Evolutionary conservation across 2,888 invertebrate species (phyloP).

Genomic region (Heteropelma amictum): DNA sequence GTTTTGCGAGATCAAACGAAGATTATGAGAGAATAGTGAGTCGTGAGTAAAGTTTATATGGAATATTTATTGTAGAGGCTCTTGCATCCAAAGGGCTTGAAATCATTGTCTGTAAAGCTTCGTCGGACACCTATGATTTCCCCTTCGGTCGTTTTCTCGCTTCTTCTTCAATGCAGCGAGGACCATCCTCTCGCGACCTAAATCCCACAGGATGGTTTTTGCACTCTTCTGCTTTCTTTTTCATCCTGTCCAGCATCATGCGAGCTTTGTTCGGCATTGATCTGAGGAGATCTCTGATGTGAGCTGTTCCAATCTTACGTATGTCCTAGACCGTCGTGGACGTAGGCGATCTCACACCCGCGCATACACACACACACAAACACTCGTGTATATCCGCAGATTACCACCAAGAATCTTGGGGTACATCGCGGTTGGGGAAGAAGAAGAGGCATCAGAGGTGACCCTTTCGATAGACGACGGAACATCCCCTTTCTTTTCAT

Average conservation of each 20-base stretch:
- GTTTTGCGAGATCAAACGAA: no score
- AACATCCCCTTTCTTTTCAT: conserved; percentile 37
- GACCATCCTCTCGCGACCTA: conserved; percentile 48
- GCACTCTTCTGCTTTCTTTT: conserved; percentile 29
- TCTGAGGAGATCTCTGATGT: conserved; percentile 55
- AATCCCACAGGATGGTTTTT: conserved; percentile 60
- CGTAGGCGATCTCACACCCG: background rate
- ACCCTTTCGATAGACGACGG: conserved; percentile 49
- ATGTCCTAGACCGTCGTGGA: background rate
- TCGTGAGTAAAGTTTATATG: no score
- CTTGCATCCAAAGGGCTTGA: conserved; percentile 50
- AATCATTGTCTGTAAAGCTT: conserved; percentile 55
- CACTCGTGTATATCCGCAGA: background rate
- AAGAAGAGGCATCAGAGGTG: conserved; percentile 35
- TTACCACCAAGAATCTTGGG: conserved; percentile 22
- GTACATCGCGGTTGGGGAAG: conserved; percentile 33
- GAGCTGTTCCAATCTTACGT: no score
- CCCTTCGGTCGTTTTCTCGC: conserved; percentile 34
- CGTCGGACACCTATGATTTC: conserved; percentile 57
- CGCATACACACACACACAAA: background rate
- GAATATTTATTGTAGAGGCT: conserved; percentile 22
- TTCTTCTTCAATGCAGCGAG: conserved; percentile 3
- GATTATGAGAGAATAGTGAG: no score
- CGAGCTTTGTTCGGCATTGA: conserved; percentile 60
- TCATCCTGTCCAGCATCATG: conserved; percentile 25